phyloP scores from a whole-genome alignment of 2,888 invertebrate genomes.

The Chloroclystis v-ata region DNA sequence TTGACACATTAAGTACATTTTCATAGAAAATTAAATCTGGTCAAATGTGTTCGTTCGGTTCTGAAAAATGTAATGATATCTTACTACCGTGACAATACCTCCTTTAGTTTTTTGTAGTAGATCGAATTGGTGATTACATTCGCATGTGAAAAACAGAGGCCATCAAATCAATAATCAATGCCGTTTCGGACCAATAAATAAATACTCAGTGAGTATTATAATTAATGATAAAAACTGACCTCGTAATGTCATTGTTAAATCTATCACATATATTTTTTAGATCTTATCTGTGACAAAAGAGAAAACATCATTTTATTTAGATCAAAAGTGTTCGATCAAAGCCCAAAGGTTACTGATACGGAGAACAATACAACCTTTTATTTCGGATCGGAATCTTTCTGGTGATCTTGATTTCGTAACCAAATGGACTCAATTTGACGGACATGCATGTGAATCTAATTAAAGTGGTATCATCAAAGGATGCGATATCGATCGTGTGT shows the following conservation, averaged over 20 bases:
- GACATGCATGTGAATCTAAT: constrained; percentile 42
- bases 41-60: no score
- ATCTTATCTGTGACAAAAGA: constrained; percentile 4
- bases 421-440: constrained; percentile 28
- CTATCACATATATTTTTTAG: constrained; percentile 11
- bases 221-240: constrained; percentile 58
- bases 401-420: constrained; percentile 35
- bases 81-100: constrained; percentile 1
- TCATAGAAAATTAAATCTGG: no score
- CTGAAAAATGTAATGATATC: no score
- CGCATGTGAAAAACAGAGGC: constrained; percentile 53
- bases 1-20: no score
- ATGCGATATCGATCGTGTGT: constrained; percentile 46
- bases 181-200: constrained; percentile 64
- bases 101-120: not conserved
- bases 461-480: constrained; percentile 48
- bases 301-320: constrained; percentile 1
- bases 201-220: constrained; percentile 40
- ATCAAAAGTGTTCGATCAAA: constrained; percentile 4
- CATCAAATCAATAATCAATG: constrained; percentile 49
- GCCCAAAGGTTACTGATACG: constrained; percentile 13
- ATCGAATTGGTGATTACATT: constrained; percentile 8
- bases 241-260: constrained; percentile 59
- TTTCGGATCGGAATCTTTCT: constrained; percentile 35
- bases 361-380: constrained; percentile 24